These are phyloP conservation scores for Mugil cephalus DNA, from an alignment of 2,113 vertebrate species.

Conservation along the genomic window DNA sequence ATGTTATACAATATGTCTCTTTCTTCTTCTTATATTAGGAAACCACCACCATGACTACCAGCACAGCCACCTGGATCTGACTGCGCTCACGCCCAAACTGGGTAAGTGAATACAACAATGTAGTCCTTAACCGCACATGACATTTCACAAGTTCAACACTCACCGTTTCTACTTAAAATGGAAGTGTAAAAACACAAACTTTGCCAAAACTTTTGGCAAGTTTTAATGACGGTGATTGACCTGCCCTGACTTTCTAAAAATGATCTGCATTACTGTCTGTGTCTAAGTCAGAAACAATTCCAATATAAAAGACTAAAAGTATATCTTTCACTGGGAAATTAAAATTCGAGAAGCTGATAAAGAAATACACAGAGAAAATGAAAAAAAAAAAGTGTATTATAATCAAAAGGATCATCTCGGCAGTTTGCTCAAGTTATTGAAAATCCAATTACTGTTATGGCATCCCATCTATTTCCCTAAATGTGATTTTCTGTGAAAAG, in stretches of 20 bases:
- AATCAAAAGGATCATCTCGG: conserved; percentile 58
- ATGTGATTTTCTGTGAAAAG: conserved; percentile 66
- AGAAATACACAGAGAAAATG: conserved; percentile 34
- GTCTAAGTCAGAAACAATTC: conserved; percentile 31
- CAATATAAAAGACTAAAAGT: conserved; percentile 40
- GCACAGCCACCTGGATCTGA: conserved; percentile 92
- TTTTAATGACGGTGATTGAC: background rate
- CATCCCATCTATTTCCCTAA: conserved; percentile 53
- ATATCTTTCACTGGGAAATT: conserved; percentile 62
- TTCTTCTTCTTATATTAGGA: conserved; percentile 81
- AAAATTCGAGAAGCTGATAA: conserved; percentile 57
- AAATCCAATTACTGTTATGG: conserved; percentile 64
- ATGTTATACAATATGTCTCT: too few species aligned
- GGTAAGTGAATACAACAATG: conserved; percentile 84
- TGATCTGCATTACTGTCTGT: conserved; percentile 22
- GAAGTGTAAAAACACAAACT: background rate
- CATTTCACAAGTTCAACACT: background rate
- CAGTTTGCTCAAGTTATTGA: conserved; percentile 64
- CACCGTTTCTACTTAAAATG: background rate
- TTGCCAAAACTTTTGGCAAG: background rate
- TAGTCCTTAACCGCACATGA: background rate
- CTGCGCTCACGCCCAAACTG: conserved; percentile 92
- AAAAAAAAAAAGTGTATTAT: conserved; percentile 57
- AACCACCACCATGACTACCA: conserved; percentile 92
- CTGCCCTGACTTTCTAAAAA: conserved; percentile 22